phyloP scores from a whole-genome alignment of 2,888 invertebrate genomes.

The Drosophila stalkeri region DNA sequence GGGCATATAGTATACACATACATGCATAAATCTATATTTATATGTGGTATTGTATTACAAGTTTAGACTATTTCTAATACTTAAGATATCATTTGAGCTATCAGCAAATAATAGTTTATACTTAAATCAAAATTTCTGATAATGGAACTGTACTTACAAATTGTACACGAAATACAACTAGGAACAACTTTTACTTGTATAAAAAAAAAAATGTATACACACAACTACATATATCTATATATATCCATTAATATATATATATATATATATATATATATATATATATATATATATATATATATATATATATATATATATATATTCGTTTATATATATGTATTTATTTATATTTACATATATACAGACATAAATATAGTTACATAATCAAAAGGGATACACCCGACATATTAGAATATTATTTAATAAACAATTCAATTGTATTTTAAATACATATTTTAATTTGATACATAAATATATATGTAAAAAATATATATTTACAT shows the following conservation, averaged over 20 bases:
- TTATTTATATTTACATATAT: constrained; percentile 5
- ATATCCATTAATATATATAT: constrained; percentile 2
- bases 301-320: constrained; percentile 6
- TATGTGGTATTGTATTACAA: constrained; percentile 10
- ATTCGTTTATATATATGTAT: neutral
- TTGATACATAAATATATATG: constrained; percentile 2
- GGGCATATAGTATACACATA: constrained; percentile 36
- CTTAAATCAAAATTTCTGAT: constrained; percentile 59
- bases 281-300: constrained; percentile 23
- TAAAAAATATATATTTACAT: constrained; percentile 7
- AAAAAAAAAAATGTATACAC: constrained; percentile 23
- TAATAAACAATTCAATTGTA: constrained; percentile 34
- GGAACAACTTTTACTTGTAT: constrained; percentile 18
- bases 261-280: constrained; percentile 9
- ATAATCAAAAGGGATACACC: constrained; percentile 3
- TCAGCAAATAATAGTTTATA: constrained; percentile 2
- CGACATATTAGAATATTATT: constrained; percentile 16
- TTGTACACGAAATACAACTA: constrained; percentile 17
- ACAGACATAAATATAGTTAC: constrained; percentile 1
- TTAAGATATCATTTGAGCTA: constrained; percentile 11
- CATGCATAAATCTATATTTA: constrained; percentile 9
- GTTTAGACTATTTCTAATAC: constrained; percentile 10
- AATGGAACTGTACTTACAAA: constrained; percentile 30
- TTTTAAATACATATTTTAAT: constrained; percentile 41
- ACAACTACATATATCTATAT: constrained; percentile 16